Evolutionary conservation across 2,888 invertebrate genomes (phyloP).

Genomic region (Campoplex nolae): DNA sequence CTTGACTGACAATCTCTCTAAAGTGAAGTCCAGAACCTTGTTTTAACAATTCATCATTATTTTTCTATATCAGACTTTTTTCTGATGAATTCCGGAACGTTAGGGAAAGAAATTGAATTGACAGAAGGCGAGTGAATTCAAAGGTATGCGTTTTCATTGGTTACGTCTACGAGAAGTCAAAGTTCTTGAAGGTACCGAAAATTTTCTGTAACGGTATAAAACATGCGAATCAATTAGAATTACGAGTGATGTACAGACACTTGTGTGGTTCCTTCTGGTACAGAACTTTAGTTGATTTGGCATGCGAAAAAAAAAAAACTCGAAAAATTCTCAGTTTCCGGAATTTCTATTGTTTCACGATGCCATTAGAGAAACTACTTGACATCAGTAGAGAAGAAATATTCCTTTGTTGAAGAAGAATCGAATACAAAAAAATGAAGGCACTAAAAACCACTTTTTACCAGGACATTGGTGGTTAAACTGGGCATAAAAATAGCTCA

Average conservation of each 20-base stretch:
- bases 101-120: too few species aligned
- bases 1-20: too few species aligned
- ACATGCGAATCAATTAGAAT: background rate
- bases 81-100: too few species aligned
- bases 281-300: background rate
- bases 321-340: background rate
- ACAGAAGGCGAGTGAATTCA: too few species aligned
- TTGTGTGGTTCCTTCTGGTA: background rate
- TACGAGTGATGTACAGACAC: background rate
- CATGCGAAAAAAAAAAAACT: background rate
- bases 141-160: too few species aligned
- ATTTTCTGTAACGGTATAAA: background rate
- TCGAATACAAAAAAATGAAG: background rate
- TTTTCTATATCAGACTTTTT: too few species aligned
- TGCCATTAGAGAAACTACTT: background rate
- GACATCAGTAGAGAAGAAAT: background rate
- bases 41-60: too few species aligned
- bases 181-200: background rate
- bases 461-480: background rate
- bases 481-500: background rate
- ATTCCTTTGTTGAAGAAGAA: background rate
- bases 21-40: too few species aligned
- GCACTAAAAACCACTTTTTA: background rate
- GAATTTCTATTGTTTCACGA: background rate
- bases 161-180: too few species aligned